phyloP scores from a whole-genome alignment of 2,797 vertebrate species.

The Leucoraja ocellata region DNA sequence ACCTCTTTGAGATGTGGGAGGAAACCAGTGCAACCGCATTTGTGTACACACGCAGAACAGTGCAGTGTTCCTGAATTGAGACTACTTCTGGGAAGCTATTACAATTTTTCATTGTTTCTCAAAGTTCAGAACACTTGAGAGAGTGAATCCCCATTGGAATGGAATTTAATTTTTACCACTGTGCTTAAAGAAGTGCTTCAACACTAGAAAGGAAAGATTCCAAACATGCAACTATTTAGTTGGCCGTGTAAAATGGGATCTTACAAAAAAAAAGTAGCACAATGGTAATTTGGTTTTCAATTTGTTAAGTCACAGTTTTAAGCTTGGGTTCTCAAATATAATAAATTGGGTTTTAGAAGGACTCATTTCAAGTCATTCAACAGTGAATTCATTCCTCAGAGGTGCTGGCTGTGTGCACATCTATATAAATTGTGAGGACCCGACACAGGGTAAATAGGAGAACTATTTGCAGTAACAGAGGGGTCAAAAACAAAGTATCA shows the following conservation, averaged over 20 bases:
- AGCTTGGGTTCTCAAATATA: conserved; percentile 7
- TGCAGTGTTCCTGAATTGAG: neutral
- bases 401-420: neutral
- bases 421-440: no score
- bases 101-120: no score
- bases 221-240: neutral
- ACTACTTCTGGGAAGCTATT: neutral
- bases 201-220: conserved; percentile 1
- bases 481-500: no score
- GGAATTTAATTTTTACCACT: neutral
- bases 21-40: no score
- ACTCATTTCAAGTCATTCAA: neutral
- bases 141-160: neutral
- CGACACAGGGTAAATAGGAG: no score
- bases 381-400: conserved; percentile 6
- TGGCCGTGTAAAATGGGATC: no score
- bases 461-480: no score
- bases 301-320: neutral
- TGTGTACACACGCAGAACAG: no score
- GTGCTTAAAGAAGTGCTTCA: neutral
- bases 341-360: neutral
- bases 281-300: conserved; percentile 19
- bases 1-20: no score
- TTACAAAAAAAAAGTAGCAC: neutral
- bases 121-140: neutral